Base-by-base conservation (phyloP, 2,888 invertebrate species). In the Acanthosepion esculentum region DNA sequence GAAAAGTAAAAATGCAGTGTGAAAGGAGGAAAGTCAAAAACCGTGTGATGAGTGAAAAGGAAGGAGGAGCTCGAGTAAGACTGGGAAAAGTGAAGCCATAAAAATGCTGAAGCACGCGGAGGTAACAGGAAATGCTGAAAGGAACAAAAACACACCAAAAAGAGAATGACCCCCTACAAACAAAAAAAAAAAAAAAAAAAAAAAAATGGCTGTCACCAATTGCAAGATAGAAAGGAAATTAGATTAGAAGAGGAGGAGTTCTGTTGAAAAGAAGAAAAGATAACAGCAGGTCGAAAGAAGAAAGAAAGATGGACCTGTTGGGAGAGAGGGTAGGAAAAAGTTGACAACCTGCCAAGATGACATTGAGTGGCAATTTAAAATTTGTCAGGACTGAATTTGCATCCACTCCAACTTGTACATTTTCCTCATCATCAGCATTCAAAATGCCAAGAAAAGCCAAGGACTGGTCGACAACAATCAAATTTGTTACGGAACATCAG, bases 351-450 rank as follows among this genome's bases (percentile, higher is more conserved):
- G 78, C n/a, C n/a, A 78, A 15, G n/a, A 78, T 78, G 78, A 78
- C 78, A 78, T 78, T 18, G 78, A 78, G 78, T 78, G 78, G 78
- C n/a, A 78, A 78, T 78, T 78, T 78, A 33, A 78, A 78, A 78
- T 78, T 78, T 33, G n/a, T 78, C 78, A 78, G 12, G 23, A 78
- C 12, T n/a, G n/a, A 78, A 78, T 78, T 78, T 78, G n/a, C 78
- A 78, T 78, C 78, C n/a, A 33, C 78, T 78, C 78, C 12, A 78
- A 78, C 78, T 78, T n/a, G n/a, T 78, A 8, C 78, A 15, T n/a
- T 78, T 18, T 33, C n/a, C 12, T 15, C 78, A 3, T 15, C 78
- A 10, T 78, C 78, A 12, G n/a, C n/a, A 12, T n/a, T 78, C 20
- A 10, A n/a, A n/a, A 33, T 78, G 78, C 29, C 78, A 78, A 78